These are phyloP conservation scores for Aplocera efformata DNA, from an alignment of 2,888 invertebrate species.

Conservation along the genomic window DNA sequence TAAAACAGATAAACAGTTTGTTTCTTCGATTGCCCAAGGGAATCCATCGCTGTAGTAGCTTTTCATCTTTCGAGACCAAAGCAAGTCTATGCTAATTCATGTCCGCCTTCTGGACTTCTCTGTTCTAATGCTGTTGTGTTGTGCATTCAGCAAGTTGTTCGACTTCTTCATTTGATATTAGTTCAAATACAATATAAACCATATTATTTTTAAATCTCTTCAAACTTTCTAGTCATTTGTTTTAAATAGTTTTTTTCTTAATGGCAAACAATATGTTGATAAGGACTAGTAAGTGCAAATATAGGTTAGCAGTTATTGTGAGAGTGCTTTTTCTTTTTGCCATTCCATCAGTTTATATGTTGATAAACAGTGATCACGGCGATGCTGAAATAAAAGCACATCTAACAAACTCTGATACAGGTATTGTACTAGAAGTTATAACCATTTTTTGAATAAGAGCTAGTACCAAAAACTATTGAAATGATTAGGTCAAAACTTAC, in stretches of 20 bases:
- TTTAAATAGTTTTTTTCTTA: conserved; percentile 27
- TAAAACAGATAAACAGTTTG: conserved; percentile 52
- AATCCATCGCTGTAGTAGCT: conserved; percentile 40
- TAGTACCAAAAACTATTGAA: too few species aligned
- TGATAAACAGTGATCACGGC: conserved; percentile 21
- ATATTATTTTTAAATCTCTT: conserved; percentile 3
- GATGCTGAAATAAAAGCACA: conserved; percentile 13
- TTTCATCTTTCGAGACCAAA: conserved; percentile 28
- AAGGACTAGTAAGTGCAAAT: conserved; percentile 64
- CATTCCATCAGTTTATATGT: conserved; percentile 55
- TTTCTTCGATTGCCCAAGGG: conserved; percentile 40
- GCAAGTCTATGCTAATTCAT: conserved; percentile 45
- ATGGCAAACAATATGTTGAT: conserved; percentile 67
- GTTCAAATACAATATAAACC: conserved; percentile 14
- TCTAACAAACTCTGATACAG: conserved; percentile 24
- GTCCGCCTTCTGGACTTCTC: conserved; percentile 24
- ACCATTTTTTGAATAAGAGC: too few species aligned
- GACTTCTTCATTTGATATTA: conserved; percentile 70
- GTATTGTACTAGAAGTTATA: too few species aligned
- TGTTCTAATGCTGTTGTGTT: conserved; percentile 54
- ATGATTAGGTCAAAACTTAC: too few species aligned
- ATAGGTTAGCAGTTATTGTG: conserved; percentile 46
- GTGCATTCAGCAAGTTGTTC: conserved; percentile 59
- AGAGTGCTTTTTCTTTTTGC: conserved; percentile 58
- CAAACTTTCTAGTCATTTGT: conserved; percentile 30